A percentile compares a stretch with the other conserved stretches of the same genome.
Conservation (phyloP, 2,888 invertebrate genomes). For the Tenthredo scrophulariae region DNA sequence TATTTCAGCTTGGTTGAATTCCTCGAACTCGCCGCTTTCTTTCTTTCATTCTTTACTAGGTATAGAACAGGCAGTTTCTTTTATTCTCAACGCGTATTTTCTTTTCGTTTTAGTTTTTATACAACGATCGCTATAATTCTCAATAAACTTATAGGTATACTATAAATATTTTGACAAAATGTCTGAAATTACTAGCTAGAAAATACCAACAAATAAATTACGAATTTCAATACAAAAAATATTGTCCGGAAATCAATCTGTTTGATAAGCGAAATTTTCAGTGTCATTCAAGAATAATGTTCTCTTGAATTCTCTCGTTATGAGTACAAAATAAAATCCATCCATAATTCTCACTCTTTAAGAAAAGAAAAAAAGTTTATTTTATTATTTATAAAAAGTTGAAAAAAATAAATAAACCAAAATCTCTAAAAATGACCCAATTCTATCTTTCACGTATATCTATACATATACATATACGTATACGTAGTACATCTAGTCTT, state of each 20-base stretch:
- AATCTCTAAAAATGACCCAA: not conserved
- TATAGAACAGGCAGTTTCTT: not conserved
- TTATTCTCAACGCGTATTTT: slow-evolving; percentile 36
- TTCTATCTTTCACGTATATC: not conserved
- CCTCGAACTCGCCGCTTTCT: not conserved
- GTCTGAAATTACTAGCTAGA: not conserved
- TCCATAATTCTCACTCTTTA: not conserved
- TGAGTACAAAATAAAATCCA: no score
- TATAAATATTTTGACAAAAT: no score
- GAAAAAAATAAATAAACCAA: not conserved
- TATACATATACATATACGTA: not conserved
- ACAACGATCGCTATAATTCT: not conserved
- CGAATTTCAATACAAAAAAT: not conserved
- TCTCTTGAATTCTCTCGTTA: no score
- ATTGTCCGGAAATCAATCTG: not conserved
- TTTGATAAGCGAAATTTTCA: not conserved
- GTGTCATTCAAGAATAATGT: not conserved
- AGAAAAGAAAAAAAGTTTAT: not conserved
- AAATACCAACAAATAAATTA: not conserved
- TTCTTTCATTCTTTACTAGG: not conserved
- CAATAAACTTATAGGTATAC: not conserved
- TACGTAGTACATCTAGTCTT: not conserved
- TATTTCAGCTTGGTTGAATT: not conserved
- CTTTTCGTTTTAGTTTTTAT: slow-evolving; percentile 48
- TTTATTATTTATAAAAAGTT: not conserved